Evolutionary conservation across 2,113 vertebrate species (phyloP), one percentile per base, ranked within the genome.

Genomic region (Sorex fumeus): DNA sequence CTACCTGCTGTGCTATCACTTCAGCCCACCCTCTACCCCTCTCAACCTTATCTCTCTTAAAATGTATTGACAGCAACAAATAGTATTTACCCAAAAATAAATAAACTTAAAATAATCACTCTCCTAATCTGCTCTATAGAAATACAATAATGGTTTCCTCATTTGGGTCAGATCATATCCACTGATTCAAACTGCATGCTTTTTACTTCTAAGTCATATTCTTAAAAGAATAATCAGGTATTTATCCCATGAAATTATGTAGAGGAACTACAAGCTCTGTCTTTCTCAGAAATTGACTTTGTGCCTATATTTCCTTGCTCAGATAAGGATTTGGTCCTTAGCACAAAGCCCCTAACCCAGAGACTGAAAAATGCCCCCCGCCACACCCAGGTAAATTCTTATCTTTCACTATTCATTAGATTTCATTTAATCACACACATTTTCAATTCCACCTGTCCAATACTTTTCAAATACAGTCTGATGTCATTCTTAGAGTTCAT

Each of bases 161-260:
- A 50, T 76, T 28, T 25, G 27, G 36, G 25, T 57, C 67, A 91
- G 4, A 47, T 91, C n/a, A 88, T 81, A 90, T 60, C 34, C 25
- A 60, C 70, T 32, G 87, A 76, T 7, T 69, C 7, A 15, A 27
- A 74, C 27, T 45, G 15, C 11, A 32, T 57, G 72, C 30, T 30
- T 91, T 82, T 78, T 36, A 25, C 18, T 93, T 90, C 11, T 82
- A 74, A 84, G 4, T 32, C 50, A 67, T 30, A 36, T 21, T 70
- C 10, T 12, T 75, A 2, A 57, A 88, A 79, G 3, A 62, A 27
- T n/a, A 81, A 53, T n/a, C 8, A 1, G 60, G 30, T 7, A 53
- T 66, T 91, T 57, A 79, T 34, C 11, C 23, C 15, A 7, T 40
- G 57, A 81, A 62, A 69, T 15, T 16, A 25, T 66, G 11, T 88